A percentile compares a stretch with the other conserved stretches of the same genome.
These are phyloP conservation scores for Acrossocheilus wenchowensis DNA, from an alignment of 2,797 vertebrate species.

Conservation along the genomic window DNA sequence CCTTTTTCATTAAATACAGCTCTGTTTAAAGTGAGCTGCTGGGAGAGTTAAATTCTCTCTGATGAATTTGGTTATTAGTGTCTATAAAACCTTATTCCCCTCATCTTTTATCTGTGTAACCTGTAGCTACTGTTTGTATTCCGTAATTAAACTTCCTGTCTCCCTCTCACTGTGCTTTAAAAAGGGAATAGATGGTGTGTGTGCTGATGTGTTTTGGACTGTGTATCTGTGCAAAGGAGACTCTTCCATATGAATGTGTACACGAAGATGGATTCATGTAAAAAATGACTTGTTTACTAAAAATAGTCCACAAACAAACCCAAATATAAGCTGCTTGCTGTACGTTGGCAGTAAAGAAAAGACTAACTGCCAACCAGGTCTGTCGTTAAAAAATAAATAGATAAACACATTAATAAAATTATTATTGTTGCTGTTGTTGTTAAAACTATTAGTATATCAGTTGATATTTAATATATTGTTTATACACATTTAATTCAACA, in stretches of 20 bases:
- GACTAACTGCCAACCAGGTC: not conserved
- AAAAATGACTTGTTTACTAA: not conserved
- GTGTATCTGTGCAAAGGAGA: not conserved
- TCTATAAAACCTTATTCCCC: constrained; percentile 35
- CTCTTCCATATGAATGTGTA: constrained; percentile 1
- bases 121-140: constrained; percentile 59
- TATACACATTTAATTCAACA: not conserved
- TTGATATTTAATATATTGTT: not conserved
- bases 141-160: constrained; percentile 54
- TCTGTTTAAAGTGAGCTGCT: constrained; percentile 21
- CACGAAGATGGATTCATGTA: not conserved
- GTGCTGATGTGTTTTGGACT: not conserved
- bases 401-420: no score
- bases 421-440: not conserved
- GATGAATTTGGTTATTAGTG: constrained; percentile 46
- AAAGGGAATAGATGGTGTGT: not conserved
- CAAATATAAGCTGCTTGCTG: not conserved
- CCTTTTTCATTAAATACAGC: constrained; percentile 53
- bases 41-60: constrained; percentile 59
- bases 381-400: not conserved
- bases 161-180: constrained; percentile 11
- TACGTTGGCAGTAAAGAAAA: not conserved
- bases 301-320: not conserved
- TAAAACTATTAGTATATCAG: not conserved
- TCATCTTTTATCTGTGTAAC: constrained; percentile 47